Conservation (phyloP, 2,888 invertebrate species). For the Pecten maximus region DNA sequence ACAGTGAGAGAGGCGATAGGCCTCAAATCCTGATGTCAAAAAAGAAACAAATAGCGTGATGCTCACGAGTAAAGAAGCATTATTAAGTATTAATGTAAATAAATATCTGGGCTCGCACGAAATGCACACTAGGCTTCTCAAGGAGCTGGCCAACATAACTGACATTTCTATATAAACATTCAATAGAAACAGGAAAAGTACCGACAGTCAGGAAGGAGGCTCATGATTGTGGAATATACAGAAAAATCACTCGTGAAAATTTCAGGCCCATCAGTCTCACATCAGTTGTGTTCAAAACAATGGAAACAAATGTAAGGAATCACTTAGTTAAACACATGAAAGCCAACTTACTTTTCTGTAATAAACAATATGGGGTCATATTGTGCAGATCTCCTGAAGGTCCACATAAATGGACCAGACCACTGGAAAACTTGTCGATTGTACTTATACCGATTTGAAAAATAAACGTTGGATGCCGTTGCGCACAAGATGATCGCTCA, state of each 20-base stretch:
- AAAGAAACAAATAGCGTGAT: no score
- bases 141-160: background rate
- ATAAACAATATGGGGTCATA: conserved; percentile 37
- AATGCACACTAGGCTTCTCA: no score
- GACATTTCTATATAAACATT: background rate
- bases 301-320: conserved; percentile 4
- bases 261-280: conserved; percentile 39
- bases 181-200: background rate
- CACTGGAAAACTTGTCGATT: background rate
- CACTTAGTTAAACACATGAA: conserved; percentile 37
- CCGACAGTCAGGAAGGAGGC: conserved; percentile 31
- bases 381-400: background rate
- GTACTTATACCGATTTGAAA: background rate
- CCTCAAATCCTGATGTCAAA: no score
- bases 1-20: no score
- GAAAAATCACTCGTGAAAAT: background rate
- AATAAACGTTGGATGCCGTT: background rate
- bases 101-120: no score
- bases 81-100: no score
- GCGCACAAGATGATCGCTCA: background rate
- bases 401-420: conserved; percentile 28
- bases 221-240: background rate
- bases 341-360: background rate
- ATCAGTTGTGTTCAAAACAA: conserved; percentile 39
- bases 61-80: no score